These are phyloP conservation scores for Polymixis flavicincta DNA, from an alignment of 2,888 invertebrate species.

Conservation along the genomic window DNA sequence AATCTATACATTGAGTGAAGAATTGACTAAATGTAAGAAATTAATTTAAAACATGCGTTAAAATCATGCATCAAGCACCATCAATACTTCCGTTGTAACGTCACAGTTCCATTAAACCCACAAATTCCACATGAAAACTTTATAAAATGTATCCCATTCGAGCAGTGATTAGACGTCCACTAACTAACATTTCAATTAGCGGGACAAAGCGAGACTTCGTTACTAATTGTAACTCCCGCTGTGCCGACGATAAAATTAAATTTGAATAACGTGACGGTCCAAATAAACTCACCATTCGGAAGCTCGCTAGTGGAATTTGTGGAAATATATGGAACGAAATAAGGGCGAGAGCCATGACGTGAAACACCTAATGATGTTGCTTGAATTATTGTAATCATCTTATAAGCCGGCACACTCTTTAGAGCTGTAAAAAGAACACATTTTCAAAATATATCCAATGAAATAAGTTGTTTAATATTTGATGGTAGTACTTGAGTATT, in stretches of 20 bases:
- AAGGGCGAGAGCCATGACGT: not conserved
- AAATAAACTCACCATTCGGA: slow-evolving; percentile 40
- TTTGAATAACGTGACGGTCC: slow-evolving; percentile 53
- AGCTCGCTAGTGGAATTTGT: slow-evolving; percentile 4
- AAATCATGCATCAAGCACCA: not conserved
- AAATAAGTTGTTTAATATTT: too few relatives aligned
- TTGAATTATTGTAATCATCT: not conserved
- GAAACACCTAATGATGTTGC: not conserved
- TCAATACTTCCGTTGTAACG: not conserved
- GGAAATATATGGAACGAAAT: slow-evolving; percentile 22
- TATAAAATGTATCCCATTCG: slow-evolving; percentile 9
- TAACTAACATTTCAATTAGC: slow-evolving; percentile 58
- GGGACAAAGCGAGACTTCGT: slow-evolving; percentile 47
- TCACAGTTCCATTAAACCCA: not conserved
- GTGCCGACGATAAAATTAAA: slow-evolving; percentile 39
- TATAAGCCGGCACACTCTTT: too few relatives aligned
- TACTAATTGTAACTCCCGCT: slow-evolving; percentile 47
- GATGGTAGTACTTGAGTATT: too few relatives aligned
- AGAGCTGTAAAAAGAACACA: too few relatives aligned
- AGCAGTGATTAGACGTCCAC: slow-evolving; percentile 33
- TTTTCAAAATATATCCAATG: too few relatives aligned
- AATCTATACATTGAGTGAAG: not conserved
- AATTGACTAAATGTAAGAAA: not conserved
- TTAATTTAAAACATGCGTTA: too few relatives aligned
- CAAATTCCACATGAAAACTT: slow-evolving; percentile 4